Evolutionary conservation across 2,888 invertebrate species (phyloP).

Genomic region (Phaedon cochleariae): DNA sequence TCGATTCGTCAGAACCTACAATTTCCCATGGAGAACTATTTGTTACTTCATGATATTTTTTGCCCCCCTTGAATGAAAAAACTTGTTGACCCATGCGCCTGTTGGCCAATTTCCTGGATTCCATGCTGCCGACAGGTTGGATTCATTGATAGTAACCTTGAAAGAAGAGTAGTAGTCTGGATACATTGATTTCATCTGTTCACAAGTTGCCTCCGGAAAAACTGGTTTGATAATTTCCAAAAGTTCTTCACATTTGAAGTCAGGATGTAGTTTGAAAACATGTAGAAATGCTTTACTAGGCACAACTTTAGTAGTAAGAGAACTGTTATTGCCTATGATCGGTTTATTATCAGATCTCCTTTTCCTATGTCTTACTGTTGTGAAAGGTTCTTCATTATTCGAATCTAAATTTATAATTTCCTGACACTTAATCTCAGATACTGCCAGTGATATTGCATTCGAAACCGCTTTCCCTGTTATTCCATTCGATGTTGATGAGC

Average conservation of each 20-base stretch:
- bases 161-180: not conserved
- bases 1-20: not conserved
- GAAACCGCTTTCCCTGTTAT: not conserved
- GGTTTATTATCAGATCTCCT: conserved; percentile 1
- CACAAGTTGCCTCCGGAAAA: conserved; percentile 12
- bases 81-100: not conserved
- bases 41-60: not conserved
- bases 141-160: not conserved
- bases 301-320: conserved; percentile 1
- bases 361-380: not conserved
- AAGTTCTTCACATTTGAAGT: conserved; percentile 3
- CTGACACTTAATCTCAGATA: not conserved
- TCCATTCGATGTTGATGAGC: not conserved
- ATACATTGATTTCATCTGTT: conserved; percentile 7
- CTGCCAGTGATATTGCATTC: not conserved
- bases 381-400: not conserved
- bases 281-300: not conserved
- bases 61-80: not conserved
- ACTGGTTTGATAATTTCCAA: conserved; percentile 6
- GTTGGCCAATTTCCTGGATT: not conserved
- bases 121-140: not conserved
- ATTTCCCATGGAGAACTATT: not conserved
- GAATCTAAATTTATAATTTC: not conserved
- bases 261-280: conserved; percentile 12
- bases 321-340: conserved; percentile 4